A percentile compares a stretch with the other conserved stretches of the same genome.
Conservation (phyloP, 92 coral and sea anemone species). For the Zoanthus solanderi region DNA sequence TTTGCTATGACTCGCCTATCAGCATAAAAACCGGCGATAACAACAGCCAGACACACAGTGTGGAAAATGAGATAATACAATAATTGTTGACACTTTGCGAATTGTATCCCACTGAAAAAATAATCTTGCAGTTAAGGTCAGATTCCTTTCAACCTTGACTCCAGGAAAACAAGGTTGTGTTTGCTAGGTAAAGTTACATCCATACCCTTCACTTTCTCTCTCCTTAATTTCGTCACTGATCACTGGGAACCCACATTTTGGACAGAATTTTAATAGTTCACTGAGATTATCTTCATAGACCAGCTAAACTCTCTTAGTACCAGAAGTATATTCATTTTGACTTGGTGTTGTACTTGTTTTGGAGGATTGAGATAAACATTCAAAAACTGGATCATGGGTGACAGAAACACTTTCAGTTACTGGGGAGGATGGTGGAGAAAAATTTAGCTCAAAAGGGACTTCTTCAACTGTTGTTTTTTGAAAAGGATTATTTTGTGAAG, state of each 20-base stretch:
- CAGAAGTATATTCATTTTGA: no score
- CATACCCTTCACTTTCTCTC: neutral
- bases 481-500: no score
- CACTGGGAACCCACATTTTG: neutral
- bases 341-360: no score
- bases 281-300: slow-evolving; percentile 19
- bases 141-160: neutral
- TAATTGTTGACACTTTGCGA: slow-evolving; percentile 47
- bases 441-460: no score
- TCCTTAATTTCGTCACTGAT: slow-evolving; percentile 27
- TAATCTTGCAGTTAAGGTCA: neutral
- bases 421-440: no score
- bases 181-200: slow-evolving; percentile 45
- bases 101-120: neutral
- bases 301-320: neutral
- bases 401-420: no score
- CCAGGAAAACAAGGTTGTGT: slow-evolving; percentile 20
- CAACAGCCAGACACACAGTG: no score
- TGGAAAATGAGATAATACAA: neutral
- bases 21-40: no score
- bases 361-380: no score
- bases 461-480: no score
- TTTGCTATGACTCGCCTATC: no score
- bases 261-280: slow-evolving; percentile 3
- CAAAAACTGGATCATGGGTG: no score